phyloP scores from a whole-genome alignment of 2,888 invertebrate species.

The Metellina segmentata region DNA sequence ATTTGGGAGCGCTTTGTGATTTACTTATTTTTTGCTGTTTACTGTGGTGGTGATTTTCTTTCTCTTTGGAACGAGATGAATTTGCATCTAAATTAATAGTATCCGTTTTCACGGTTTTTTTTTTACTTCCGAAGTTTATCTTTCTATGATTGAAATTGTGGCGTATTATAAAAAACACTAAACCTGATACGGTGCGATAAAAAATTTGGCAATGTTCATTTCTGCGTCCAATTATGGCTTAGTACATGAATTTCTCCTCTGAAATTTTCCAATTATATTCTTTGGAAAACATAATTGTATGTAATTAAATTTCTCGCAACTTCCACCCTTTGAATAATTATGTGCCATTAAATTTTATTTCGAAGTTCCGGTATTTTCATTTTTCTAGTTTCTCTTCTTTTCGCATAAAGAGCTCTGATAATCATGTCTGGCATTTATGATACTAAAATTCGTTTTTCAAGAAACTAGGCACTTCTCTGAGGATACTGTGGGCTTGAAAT shows the following conservation, averaged over 20 bases:
- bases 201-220: not conserved
- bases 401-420: not conserved
- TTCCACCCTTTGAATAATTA: not conserved
- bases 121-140: not conserved
- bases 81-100: slow-evolving; percentile 17
- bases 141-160: not conserved
- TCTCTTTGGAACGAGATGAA: not conserved
- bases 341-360: not conserved
- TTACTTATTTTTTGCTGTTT: not conserved
- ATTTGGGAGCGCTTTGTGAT: slow-evolving; percentile 7
- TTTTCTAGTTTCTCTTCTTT: not conserved
- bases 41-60: not conserved
- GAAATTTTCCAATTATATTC: not conserved
- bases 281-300: not conserved
- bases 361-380: not conserved
- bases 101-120: not conserved
- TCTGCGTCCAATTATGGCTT: not conserved
- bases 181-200: not conserved
- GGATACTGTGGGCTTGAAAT: not conserved
- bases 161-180: not conserved
- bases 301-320: not conserved
- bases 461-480: not conserved
- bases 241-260: not conserved
- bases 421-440: not conserved
- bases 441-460: not conserved